Evolutionary conservation across 1,140 invertebrate species (phyloP).

Genomic region (Euglossa dilemma): DNA sequence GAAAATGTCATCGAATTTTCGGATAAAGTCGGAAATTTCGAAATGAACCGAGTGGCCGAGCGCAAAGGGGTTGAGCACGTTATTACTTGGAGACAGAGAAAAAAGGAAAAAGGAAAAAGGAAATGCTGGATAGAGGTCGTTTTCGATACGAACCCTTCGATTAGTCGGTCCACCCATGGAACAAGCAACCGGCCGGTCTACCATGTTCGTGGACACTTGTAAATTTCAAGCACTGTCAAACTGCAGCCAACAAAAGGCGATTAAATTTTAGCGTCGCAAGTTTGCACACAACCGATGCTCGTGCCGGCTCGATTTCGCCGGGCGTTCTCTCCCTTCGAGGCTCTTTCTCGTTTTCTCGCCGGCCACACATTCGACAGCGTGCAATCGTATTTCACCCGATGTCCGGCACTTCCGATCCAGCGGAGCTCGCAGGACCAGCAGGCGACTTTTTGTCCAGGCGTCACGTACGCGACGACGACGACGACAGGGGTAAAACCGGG

Average conservation of each 20-base stretch:
- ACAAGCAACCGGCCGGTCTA: too few relatives aligned
- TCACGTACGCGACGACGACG: conserved; percentile 47
- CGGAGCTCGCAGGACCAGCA: conserved; percentile 16
- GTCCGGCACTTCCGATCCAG: conserved; percentile 64
- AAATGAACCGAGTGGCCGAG: too few relatives aligned
- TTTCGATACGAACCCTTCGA: too few relatives aligned
- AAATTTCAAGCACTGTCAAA: too few relatives aligned
- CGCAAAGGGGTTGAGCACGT: too few relatives aligned
- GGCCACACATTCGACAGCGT: conserved; percentile 50
- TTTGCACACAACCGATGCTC: neutral
- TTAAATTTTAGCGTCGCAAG: neutral
- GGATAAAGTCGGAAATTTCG: too few relatives aligned
- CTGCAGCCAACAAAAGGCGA: neutral
- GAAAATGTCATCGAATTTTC: too few relatives aligned
- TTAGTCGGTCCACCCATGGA: too few relatives aligned
- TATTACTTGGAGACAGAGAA: too few relatives aligned
- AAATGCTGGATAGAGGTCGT: too few relatives aligned
- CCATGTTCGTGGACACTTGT: too few relatives aligned
- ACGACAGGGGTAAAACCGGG: conserved; percentile 3
- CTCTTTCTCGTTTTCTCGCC: conserved; percentile 32
- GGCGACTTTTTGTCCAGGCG: conserved; percentile 52
- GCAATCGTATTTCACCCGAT: conserved; percentile 68
- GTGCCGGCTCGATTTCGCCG: neutral
- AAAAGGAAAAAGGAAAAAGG: too few relatives aligned
- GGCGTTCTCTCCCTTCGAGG: conserved; percentile 25